Conservation (phyloP, 1,140 invertebrate genomes). For the Pseudoatta argentina region DNA sequence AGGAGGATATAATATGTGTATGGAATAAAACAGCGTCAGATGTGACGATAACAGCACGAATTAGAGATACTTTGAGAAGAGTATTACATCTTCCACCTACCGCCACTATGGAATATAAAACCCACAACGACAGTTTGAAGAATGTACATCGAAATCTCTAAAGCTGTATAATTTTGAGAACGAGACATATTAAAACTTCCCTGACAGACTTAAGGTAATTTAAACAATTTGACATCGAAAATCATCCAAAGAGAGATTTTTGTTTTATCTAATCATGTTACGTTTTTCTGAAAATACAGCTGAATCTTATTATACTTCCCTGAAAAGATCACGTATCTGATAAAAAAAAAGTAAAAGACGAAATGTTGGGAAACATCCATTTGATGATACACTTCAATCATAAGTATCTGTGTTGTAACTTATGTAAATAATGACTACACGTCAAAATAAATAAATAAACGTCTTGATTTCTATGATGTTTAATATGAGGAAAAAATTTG, state of each 20-base stretch:
- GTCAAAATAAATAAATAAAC: slow-evolving; percentile 66
- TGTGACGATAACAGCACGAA: slow-evolving; percentile 93
- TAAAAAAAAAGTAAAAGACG: slow-evolving; percentile 26
- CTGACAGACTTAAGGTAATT: slow-evolving; percentile 61
- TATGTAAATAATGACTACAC: slow-evolving; percentile 77
- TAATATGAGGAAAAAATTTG: slow-evolving; percentile 13
- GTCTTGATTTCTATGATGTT: slow-evolving; percentile 59
- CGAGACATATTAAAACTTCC: background rate
- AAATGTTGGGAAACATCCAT: slow-evolving; percentile 51
- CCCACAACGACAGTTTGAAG: slow-evolving; percentile 94
- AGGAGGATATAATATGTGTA: slow-evolving; percentile 99
- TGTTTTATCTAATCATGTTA: slow-evolving; percentile 18
- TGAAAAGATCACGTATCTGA: slow-evolving; percentile 43
- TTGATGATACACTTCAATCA: slow-evolving; percentile 65
- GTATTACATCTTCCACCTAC: slow-evolving; percentile 97
- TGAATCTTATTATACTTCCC: slow-evolving; percentile 51
- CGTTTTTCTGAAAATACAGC: slow-evolving; percentile 41
- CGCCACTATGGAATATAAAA: slow-evolving; percentile 98
- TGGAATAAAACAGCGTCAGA: slow-evolving; percentile 99
- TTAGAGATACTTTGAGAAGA: slow-evolving; percentile 97
- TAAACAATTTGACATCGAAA: background rate
- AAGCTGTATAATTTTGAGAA: slow-evolving; percentile 23
- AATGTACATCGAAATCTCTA: slow-evolving; percentile 82
- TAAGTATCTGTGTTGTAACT: slow-evolving; percentile 74
- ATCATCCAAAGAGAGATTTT: background rate